phyloP scores from a whole-genome alignment of 2,888 invertebrate genomes.

The Nephrotoma guestfalica region DNA sequence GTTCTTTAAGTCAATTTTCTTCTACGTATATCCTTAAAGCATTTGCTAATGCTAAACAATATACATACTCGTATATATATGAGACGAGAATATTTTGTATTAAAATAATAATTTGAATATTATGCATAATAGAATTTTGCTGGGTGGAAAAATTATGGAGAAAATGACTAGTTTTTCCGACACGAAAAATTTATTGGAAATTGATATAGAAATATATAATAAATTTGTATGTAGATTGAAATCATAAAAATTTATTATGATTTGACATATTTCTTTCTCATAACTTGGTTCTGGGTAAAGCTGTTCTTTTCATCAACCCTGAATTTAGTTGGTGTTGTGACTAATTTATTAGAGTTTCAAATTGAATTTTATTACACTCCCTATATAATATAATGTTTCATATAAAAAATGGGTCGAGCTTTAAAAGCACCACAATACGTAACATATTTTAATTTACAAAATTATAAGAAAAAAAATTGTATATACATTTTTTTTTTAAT shows the following conservation, averaged over 20 bases:
- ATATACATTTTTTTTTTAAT: too few species aligned
- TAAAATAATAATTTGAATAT: background rate
- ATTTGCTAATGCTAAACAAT: background rate
- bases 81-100: background rate
- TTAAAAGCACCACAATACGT: too few species aligned
- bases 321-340: too few species aligned
- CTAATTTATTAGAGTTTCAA: too few species aligned
- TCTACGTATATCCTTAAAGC: background rate
- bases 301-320: background rate
- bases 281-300: background rate
- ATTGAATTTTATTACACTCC: too few species aligned
- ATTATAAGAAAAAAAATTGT: too few species aligned
- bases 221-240: background rate
- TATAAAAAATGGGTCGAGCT: too few species aligned
- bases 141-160: background rate
- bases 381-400: too few species aligned
- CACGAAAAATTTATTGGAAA: background rate
- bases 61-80: background rate
- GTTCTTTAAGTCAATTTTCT: background rate
- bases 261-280: background rate
- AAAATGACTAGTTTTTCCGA: background rate
- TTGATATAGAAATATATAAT: background rate
- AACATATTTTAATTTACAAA: too few species aligned
- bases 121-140: background rate
- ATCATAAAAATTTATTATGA: background rate